Base-by-base conservation (phyloP, 2,888 invertebrate genomes). In the Ectemnius continuus region DNA sequence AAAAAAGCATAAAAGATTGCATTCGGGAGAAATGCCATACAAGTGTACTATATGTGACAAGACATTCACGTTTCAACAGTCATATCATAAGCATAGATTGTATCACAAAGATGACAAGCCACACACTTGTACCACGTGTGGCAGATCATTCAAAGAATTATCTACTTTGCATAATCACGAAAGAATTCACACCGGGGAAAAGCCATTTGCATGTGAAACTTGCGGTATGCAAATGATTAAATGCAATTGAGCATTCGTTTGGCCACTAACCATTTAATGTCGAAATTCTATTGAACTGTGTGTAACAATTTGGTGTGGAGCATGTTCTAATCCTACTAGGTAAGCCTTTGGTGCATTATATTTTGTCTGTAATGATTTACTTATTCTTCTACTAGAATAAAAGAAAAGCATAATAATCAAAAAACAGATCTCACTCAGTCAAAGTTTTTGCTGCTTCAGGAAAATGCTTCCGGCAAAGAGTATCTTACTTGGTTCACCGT, bases 21-120 rank as follows among this genome's bases (percentile, higher is more conserved):
- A 97, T 91, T 85, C 92, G 94, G 96, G 97, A 72, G 97, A 97
- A 92, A 97, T 96, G 93, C 97, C 97, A 0, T 97, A 97, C 88
- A 94, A 94, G 23, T 97, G 97, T 87, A 92, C 93, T 61, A 94
- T 95, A 82, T 97, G 97, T 88, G 95, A 95, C 80, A 96, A 96
- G 89, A 95, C 95, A 13, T 97, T 97, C 91, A 97, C 97, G 63
- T 97, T 97, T 91, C 97, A 97, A 91, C 97, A 97, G 86, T 97
- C 97, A 0, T 97, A 96, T 90, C 97, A 97, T 90, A 97, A 97
- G 88, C 97, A 97, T 91, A 93, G 96, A 87, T 92, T 97, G 64
- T 97, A 97, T 88, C 97, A 97, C 88, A 96, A 95, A 75, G 95
- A 96, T 85, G 96, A 97, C 84, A 97, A 97, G 86, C 97, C 97